Evolutionary conservation across 2,113 vertebrate genomes (phyloP).

Genomic region (Cygnus buccinator): DNA sequence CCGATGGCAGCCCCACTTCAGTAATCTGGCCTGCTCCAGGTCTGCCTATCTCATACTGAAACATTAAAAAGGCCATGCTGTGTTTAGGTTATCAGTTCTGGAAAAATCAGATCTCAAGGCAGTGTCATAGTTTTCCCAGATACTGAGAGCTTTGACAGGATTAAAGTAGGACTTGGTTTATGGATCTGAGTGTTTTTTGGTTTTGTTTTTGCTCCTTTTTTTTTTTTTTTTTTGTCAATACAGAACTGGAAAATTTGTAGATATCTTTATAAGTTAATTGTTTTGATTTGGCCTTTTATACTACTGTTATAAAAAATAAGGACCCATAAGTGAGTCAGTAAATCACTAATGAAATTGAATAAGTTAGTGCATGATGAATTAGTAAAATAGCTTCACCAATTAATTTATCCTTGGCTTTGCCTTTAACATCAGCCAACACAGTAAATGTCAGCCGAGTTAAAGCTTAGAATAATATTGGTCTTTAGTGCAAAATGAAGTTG

Average conservation of each 20-base stretch:
- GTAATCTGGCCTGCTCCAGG: neutral
- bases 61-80: neutral
- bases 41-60: neutral
- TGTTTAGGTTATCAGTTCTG: neutral
- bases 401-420: slow-evolving; percentile 19
- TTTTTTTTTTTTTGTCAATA: neutral
- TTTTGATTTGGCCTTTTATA: neutral
- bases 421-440: neutral
- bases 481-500: neutral
- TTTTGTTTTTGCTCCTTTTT: neutral
- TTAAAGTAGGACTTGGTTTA: neutral
- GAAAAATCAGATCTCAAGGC: neutral
- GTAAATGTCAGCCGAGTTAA: neutral
- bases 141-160: neutral
- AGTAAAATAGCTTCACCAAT: neutral
- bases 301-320: neutral
- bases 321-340: neutral
- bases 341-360: slow-evolving; percentile 11
- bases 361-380: neutral
- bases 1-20: neutral
- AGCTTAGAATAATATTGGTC: neutral
- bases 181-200: neutral
- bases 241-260: neutral
- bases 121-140: neutral
- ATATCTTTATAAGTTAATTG: neutral